Conservation (phyloP, 1,140 invertebrate species). For the Drosophila nigrodunni region DNA sequence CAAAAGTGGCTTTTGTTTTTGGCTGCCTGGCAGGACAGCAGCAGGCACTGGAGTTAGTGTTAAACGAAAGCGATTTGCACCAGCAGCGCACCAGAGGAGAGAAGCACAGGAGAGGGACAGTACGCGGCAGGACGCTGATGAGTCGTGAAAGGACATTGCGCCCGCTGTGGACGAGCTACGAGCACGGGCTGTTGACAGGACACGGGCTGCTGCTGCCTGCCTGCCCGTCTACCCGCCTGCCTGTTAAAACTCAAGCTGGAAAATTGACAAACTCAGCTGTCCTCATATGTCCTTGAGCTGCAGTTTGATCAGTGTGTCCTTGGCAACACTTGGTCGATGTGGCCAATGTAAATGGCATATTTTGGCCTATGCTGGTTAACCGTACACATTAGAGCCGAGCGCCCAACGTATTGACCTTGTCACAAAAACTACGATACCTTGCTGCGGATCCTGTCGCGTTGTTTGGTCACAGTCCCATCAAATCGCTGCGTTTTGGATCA, state of each 20-base stretch:
- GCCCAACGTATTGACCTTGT: slow-evolving; percentile 16
- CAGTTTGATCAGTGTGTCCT: slow-evolving; percentile 46
- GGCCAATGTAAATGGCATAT: slow-evolving; percentile 78
- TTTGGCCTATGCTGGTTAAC: slow-evolving; percentile 80
- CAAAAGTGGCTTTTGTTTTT: slow-evolving; percentile 19
- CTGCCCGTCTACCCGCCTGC: neutral
- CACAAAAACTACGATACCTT: slow-evolving; percentile 44
- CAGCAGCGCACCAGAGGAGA: slow-evolving; percentile 71
- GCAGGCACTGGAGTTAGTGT: slow-evolving; percentile 51
- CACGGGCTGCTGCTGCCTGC: slow-evolving; percentile 8
- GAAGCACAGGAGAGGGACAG: slow-evolving; percentile 31
- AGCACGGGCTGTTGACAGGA: slow-evolving; percentile 48
- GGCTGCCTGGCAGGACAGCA: slow-evolving; percentile 24
- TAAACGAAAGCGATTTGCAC: slow-evolving; percentile 78
- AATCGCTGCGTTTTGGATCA: slow-evolving; percentile 20
- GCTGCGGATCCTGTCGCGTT: slow-evolving; percentile 50
- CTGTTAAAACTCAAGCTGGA: neutral
- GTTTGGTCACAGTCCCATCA: slow-evolving; percentile 58
- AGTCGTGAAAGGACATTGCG: slow-evolving; percentile 60
- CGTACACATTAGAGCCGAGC: slow-evolving; percentile 40
- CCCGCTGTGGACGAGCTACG: slow-evolving; percentile 56
- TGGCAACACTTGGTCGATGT: slow-evolving; percentile 50
- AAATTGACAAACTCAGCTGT: slow-evolving; percentile 24
- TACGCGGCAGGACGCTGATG: slow-evolving; percentile 69
- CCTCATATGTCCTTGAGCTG: slow-evolving; percentile 29